Evolutionary conservation across 1,140 invertebrate genomes (phyloP), one percentile per base, ranked within the genome.

Genomic region (Cyclargus thomasi): DNA sequence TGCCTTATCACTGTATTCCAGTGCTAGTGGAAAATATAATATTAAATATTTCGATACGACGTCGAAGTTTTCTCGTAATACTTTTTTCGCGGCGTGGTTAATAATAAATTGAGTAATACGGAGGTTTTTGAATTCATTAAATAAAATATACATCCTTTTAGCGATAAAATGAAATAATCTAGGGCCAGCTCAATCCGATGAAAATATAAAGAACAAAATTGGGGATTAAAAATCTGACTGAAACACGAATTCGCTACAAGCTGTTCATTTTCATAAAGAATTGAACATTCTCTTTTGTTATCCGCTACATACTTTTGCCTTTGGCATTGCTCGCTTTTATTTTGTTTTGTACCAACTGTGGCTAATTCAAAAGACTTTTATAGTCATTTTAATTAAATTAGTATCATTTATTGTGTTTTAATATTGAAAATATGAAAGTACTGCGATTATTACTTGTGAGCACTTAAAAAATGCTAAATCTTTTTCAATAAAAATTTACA

Each of bases 91-190:
- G 20, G 55, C 18, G 55, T 59, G 18, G 18, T 59, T 20, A 59
- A 59, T 59, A 59, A 59, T 59, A 59, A 59, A 59, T 59, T 59
- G 11, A 59, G 18, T 21, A 59, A 59, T 20, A 17, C 55, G 11
- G 55, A 59, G 55, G 18, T 59, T 59, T 59, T 21, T 21, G 17
- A 59, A 59, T 59, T 59, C 55, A 11, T 59, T 59, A 22, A 59
- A 59, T 59, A 59, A 59, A 59, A 20, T 59, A 59, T 47, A 47
- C 39, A 47, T 47, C 39, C 39, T 47, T 47, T 47, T 47, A 47
- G 8, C 10, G 39, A 59, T 18, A 20, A 18, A 57, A 20, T 16
- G 53, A 55, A 16, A 21, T 7, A 59, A 20, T 59, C 55, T 20
- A 59, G 7, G 7, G 20, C 55, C 55, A 6, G 18, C 55, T 20